Evolutionary conservation across 2,888 invertebrate genomes (phyloP).

Genomic region (Volucella inflata): DNA sequence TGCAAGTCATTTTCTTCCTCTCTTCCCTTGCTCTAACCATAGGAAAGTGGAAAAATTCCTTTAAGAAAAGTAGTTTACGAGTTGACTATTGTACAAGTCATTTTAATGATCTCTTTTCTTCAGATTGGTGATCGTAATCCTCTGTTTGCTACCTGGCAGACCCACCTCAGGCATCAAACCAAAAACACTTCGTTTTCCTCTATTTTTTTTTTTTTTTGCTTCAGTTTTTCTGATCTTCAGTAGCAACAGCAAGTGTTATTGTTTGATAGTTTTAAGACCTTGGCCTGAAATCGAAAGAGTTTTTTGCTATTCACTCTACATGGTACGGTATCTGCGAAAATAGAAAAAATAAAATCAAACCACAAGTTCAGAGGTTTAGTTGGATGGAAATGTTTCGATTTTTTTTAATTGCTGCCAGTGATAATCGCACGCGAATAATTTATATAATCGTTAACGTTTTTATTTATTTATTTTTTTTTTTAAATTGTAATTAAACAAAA

Average conservation of each 20-base stretch:
- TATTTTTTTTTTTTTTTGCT: too few species aligned
- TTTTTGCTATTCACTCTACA: background rate
- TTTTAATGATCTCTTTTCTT: too few species aligned
- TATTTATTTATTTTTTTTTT: background rate
- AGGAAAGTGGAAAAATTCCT: too few species aligned
- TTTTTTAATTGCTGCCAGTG: constrained; percentile 1
- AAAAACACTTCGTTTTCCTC: background rate
- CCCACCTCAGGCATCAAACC: background rate
- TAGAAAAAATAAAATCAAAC: background rate
- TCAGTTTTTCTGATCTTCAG: constrained; percentile 8
- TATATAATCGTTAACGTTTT: too few species aligned
- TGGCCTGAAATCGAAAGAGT: constrained; percentile 30
- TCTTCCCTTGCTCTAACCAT: too few species aligned
- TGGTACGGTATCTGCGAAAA: background rate
- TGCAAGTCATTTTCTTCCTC: too few species aligned
- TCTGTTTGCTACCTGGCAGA: too few species aligned
- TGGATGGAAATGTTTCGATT: background rate
- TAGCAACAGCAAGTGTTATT: background rate
- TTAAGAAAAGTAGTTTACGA: too few species aligned
- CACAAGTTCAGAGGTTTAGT: constrained; percentile 15
- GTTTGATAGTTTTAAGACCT: constrained; percentile 3
- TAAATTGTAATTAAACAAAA: background rate
- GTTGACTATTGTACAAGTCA: too few species aligned
- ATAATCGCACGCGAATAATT: background rate
- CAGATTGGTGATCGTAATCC: too few species aligned